Base-by-base conservation (phyloP, 2,888 invertebrate species). In the Parnassius apollo region DNA sequence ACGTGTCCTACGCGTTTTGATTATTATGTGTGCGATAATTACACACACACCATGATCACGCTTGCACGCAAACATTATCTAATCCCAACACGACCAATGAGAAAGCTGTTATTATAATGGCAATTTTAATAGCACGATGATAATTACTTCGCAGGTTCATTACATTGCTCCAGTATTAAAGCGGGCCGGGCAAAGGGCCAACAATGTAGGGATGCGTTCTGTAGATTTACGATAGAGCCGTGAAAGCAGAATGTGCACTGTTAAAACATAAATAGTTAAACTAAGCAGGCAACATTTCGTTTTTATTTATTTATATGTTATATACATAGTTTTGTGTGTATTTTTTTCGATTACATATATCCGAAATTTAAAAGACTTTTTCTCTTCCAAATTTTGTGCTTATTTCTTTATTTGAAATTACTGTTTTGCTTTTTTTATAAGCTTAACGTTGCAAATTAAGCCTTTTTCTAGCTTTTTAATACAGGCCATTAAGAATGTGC, bases 61-160 rank as follows among this genome's bases (percentile, higher is more conserved):
- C 2, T 48, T 49, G 13, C 42, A 49, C 55, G 59, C 53, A 22
- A 46, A 62, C 56, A 42, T 63, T 45, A 61, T 55, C 45, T 51
- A 46, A 59, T 51, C 25, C 59, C 60, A 61, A 57, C 48, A 55
- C 66, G 51, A 22, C 62, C 57, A 62, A 54, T 63, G 18, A 13
- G 54, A 53, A 57, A 18, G 62, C 35, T 7, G 52, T 65, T 66
- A 66, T 69, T 71, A 74, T 69, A 72, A 67, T 67, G 62, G 57
- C 66, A 69, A 64, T 69, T 76, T 77, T 80, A 74, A 80, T 76
- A 71, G 70, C 69, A 65, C 57, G 66, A 64, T 65, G 69, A 76
- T 83, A 80, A 84, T 83, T 76, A 82, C 74, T 73, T 75, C 67
- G 76, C 76, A 64, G 60, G 77, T 72, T 80, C 76, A 77, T 84